Evolutionary conservation across 2,113 vertebrate genomes (phyloP).

Genomic region (Chaenocephalus aceratus): DNA sequence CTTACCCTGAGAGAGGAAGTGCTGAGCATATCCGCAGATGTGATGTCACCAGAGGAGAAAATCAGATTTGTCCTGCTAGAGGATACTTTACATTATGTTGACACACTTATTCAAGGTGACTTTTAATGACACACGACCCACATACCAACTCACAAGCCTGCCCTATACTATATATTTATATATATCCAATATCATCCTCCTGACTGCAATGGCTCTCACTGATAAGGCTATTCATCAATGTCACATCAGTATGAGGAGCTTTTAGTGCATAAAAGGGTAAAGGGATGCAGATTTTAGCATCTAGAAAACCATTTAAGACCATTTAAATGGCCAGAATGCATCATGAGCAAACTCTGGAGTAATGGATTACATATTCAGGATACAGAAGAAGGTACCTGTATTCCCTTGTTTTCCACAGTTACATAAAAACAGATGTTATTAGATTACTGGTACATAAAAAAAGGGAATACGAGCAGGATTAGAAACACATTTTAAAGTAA

Average conservation of each 20-base stretch:
- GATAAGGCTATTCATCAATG: conserved; percentile 42
- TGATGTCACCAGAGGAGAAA: conserved; percentile 65
- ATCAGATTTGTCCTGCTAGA: conserved; percentile 65
- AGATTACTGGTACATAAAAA: too few species aligned
- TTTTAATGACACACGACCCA: conserved; percentile 67
- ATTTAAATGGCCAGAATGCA: neutral
- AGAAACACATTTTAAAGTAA: too few species aligned
- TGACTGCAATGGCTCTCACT: conserved; percentile 11
- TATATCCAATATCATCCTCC: conserved; percentile 13
- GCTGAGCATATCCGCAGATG: conserved; percentile 76
- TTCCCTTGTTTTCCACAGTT: too few species aligned
- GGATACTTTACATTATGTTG: conserved; percentile 74
- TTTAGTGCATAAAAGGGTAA: conserved; percentile 22
- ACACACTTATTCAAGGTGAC: conserved; percentile 82
- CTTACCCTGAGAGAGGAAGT: conserved; percentile 55
- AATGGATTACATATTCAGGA: too few species aligned
- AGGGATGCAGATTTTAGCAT: conserved; percentile 18
- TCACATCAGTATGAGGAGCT: conserved; percentile 1
- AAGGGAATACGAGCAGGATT: too few species aligned
- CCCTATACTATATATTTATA: conserved; percentile 8
- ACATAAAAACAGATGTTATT: too few species aligned
- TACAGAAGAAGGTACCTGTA: too few species aligned
- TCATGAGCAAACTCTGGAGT: too few species aligned
- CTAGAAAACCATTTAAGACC: neutral
- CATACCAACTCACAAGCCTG: conserved; percentile 32